A percentile compares a stretch with the other conserved stretches of the same genome.
These are phyloP conservation scores for Philhelius pedissequus DNA, from an alignment of 2,888 invertebrate genomes.

Conservation along the genomic window DNA sequence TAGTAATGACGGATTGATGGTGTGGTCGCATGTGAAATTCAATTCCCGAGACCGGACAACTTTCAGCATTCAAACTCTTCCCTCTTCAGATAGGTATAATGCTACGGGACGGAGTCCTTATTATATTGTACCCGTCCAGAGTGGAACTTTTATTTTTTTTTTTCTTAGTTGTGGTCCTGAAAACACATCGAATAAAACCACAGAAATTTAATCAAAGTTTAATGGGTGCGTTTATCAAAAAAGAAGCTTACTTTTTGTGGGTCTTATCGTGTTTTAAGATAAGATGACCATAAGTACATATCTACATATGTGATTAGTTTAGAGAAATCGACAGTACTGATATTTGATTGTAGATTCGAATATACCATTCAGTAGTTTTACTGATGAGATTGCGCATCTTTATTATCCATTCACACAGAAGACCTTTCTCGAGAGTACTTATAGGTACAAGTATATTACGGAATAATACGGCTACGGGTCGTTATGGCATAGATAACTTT, in stretches of 20 bases:
- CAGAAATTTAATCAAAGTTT: constrained; percentile 51
- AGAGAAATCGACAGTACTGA: no score
- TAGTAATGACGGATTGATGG: constrained; percentile 7
- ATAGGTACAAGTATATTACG: no score
- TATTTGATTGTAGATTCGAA: no score
- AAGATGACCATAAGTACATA: no score
- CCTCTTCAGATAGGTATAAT: background rate
- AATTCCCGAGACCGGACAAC: constrained; percentile 47
- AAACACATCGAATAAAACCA: constrained; percentile 7
- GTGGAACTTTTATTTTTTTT: background rate
- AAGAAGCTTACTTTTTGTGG: background rate
- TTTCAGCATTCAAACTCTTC: background rate
- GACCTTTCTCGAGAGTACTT: no score
- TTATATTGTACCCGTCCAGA: background rate
- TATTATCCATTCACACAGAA: no score
- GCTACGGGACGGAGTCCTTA: background rate
- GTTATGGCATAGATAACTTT: no score
- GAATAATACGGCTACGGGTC: no score
- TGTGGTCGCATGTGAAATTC: constrained; percentile 61
- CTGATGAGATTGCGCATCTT: no score
- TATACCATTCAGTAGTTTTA: no score
- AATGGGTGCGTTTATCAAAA: constrained; percentile 38
- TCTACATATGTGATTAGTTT: no score
- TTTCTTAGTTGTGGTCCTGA: background rate
- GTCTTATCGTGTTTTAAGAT: no score